phyloP scores from a whole-genome alignment of 2,113 vertebrate species.

The Glaucomys volans region DNA sequence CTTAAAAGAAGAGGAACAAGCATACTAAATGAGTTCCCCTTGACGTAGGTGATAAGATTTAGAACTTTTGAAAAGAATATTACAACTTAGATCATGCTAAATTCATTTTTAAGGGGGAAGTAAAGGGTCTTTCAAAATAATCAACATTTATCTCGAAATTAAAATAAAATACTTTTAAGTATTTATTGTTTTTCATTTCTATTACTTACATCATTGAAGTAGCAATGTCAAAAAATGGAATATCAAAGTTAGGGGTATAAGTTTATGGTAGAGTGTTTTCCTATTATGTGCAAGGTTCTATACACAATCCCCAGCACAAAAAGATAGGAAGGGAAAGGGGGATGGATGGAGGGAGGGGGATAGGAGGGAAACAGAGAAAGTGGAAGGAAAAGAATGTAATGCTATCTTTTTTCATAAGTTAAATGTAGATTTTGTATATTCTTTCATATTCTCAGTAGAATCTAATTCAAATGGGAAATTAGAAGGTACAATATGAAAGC shows the following conservation, averaged over 20 bases:
- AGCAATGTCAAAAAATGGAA: neutral
- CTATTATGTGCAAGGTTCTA: too few species aligned
- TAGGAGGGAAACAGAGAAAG: too few species aligned
- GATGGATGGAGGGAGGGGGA: too few species aligned
- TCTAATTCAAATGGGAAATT: neutral
- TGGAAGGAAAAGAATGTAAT: neutral
- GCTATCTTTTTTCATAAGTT: neutral
- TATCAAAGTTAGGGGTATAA: neutral
- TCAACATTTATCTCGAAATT: neutral
- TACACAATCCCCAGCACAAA: neutral
- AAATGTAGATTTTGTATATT: neutral
- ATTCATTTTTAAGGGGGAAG: neutral
- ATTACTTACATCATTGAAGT: neutral
- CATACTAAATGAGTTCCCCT: neutral
- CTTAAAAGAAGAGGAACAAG: slow-evolving; percentile 10
- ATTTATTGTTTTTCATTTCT: neutral
- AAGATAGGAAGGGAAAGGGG: too few species aligned
- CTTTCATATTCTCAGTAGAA: neutral
- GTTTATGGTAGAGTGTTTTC: neutral
- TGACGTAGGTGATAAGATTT: neutral
- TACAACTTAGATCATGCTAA: neutral
- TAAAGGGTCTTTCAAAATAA: neutral
- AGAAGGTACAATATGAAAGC: neutral
- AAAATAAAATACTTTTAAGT: neutral
- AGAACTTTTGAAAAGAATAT: neutral